A percentile compares a stretch with the other conserved stretches of the same genome.
phyloP scores from a whole-genome alignment of 2,888 invertebrate genomes.

The Aphodius granarius region DNA sequence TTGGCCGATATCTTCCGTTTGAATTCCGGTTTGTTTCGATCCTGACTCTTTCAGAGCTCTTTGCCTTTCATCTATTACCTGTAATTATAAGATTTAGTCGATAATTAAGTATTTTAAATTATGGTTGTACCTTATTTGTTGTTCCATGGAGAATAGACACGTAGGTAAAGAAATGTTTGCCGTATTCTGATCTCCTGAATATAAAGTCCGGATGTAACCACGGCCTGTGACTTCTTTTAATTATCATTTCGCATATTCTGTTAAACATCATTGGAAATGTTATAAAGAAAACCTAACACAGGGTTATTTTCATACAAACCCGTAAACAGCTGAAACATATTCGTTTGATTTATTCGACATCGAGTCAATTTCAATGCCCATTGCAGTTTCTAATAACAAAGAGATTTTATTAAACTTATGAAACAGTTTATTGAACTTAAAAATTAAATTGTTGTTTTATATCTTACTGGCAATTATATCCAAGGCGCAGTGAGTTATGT shows the following conservation, averaged over 20 bases:
- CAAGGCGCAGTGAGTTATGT: slow-evolving; percentile 18
- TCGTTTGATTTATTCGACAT: slow-evolving; percentile 67
- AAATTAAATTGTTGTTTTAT: background rate
- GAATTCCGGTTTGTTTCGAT: background rate
- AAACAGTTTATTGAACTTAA: no score
- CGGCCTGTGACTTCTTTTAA: slow-evolving; percentile 16
- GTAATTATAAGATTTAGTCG: background rate
- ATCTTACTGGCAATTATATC: slow-evolving; percentile 22
- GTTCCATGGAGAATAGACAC: slow-evolving; percentile 10
- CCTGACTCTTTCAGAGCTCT: background rate
- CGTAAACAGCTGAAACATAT: slow-evolving; percentile 68
- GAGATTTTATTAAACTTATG: slow-evolving; percentile 7
- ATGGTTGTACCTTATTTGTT: background rate
- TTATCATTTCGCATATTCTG: slow-evolving; percentile 11
- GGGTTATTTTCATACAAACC: slow-evolving; percentile 36
- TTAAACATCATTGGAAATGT: background rate
- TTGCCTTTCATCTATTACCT: slow-evolving; percentile 15
- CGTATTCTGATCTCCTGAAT: slow-evolving; percentile 11
- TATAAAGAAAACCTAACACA: background rate
- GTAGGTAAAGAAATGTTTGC: slow-evolving; percentile 8
- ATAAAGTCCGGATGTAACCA: slow-evolving; percentile 19
- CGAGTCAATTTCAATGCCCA: slow-evolving; percentile 73
- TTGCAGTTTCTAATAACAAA: slow-evolving; percentile 74
- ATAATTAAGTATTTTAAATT: background rate
- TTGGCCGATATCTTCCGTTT: slow-evolving; percentile 24